Conservation (phyloP, 2,888 invertebrate genomes). For the Idaea biselata region DNA sequence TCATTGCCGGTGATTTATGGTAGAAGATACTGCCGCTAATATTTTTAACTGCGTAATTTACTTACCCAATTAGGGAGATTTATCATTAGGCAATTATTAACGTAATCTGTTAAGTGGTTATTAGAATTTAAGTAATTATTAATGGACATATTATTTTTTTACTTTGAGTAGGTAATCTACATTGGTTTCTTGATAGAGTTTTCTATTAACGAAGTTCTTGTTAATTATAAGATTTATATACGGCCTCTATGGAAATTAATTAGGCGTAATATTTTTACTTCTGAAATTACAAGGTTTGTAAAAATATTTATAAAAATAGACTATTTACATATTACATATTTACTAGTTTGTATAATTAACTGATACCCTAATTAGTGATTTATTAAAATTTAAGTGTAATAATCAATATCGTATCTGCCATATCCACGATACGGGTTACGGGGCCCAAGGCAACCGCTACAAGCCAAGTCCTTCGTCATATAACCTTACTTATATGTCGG, state of each 20-base stretch:
- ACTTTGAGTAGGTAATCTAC: neutral
- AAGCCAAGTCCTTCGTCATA: too few relatives aligned
- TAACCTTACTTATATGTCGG: too few relatives aligned
- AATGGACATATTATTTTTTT: neutral
- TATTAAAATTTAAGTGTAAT: neutral
- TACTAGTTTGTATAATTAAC: neutral
- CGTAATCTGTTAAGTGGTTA: neutral
- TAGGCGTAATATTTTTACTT: neutral
- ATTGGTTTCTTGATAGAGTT: neutral
- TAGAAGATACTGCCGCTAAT: neutral
- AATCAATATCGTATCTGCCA: too few relatives aligned
- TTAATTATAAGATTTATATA: conserved; percentile 26
- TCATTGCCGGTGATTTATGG: neutral
- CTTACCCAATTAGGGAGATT: neutral
- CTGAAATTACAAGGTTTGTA: conserved; percentile 2
- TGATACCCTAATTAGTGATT: neutral
- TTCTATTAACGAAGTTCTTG: conserved; percentile 9
- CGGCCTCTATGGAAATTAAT: conserved; percentile 12
- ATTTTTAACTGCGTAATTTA: conserved; percentile 1
- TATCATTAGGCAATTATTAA: neutral
- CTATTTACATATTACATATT: too few relatives aligned
- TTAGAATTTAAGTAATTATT: neutral
- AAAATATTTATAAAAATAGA: too few relatives aligned
- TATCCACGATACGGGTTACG: too few relatives aligned
- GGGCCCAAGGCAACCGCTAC: too few relatives aligned